Base-by-base conservation (phyloP, 2,113 vertebrate species). In the Channa maculata region DNA sequence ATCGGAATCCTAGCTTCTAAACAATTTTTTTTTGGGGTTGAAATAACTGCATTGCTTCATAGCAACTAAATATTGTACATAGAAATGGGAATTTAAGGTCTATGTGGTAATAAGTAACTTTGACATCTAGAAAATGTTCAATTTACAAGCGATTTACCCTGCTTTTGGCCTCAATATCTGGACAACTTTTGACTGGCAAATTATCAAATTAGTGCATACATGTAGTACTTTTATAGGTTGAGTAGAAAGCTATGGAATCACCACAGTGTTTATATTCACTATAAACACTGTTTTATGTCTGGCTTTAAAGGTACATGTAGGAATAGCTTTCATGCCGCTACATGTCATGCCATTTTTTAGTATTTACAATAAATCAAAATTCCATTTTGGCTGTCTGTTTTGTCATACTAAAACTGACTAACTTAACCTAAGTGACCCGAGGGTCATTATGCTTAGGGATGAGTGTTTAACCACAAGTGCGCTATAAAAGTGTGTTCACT, bases 371-470 rank as follows among this genome's bases (percentile, higher is more conserved):
- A 13, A 65, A 43, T 65, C n/a, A 64, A 13, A 65, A 75, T 50
- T 37, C 11, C 8, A 59, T 36, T 64, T 62, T 6, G 4, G 34
- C 59, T 45, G 51, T 65, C 37, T 0, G 8, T 71, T 45, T 60
- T 52, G 41, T 52, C 49, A n/a, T 65, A 73, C 33, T 41, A 36
- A 53, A 58, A 38, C 46, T 74, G 68, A 82, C 72, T 24, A 24
- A 24, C 57, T 50, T 43, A 43, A 55, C 37, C 66, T 73, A 15
- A 38, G 24, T 65, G 75, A 73, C 75, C 77, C 24, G 2, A 5
- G 45, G 81, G 69, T 64, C 66, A 54, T 11, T 10, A 6, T 24
- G 55, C 63, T 75, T 8, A 0, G 12, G 41, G 15, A 14, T 44
- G 11, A 36, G 37, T 6, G 46, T 76, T 64, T 73, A 61, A 60